Evolutionary conservation across 2,113 vertebrate species (phyloP).

Genomic region (Uria lomvia): DNA sequence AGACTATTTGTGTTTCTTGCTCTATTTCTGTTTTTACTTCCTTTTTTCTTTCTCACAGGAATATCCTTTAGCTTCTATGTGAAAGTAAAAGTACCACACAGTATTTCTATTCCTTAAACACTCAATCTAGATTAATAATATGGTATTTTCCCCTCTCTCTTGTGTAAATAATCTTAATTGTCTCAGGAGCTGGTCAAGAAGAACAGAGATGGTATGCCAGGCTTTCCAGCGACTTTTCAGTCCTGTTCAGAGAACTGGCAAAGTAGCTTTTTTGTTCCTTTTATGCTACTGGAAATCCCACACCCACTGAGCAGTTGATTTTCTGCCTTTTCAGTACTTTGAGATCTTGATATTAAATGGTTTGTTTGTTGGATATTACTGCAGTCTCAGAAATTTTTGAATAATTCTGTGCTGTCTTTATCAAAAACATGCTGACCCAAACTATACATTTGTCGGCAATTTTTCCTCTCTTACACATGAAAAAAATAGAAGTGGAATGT

Average conservation of each 20-base stretch:
- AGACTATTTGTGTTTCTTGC: background rate
- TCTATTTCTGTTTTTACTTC: background rate
- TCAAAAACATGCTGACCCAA: background rate
- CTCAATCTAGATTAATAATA: background rate
- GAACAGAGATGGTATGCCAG: background rate
- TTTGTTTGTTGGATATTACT: background rate
- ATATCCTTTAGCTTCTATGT: background rate
- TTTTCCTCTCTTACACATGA: background rate
- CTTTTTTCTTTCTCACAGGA: background rate
- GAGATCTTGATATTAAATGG: background rate
- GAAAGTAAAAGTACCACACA: background rate
- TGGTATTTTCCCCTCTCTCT: background rate
- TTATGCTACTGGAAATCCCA: background rate
- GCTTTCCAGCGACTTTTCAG: background rate
- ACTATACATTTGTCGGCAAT: background rate
- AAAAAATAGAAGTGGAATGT: background rate
- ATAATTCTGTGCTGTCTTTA: background rate
- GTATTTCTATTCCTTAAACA: background rate
- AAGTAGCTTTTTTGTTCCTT: background rate
- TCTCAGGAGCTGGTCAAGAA: background rate
- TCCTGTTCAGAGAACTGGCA: background rate
- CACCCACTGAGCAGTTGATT: background rate
- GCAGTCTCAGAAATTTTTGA: background rate
- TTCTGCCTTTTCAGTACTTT: background rate
- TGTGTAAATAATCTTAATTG: background rate